Base-by-base conservation (phyloP, 2,113 vertebrate species). In the Vulpes vulpes region DNA sequence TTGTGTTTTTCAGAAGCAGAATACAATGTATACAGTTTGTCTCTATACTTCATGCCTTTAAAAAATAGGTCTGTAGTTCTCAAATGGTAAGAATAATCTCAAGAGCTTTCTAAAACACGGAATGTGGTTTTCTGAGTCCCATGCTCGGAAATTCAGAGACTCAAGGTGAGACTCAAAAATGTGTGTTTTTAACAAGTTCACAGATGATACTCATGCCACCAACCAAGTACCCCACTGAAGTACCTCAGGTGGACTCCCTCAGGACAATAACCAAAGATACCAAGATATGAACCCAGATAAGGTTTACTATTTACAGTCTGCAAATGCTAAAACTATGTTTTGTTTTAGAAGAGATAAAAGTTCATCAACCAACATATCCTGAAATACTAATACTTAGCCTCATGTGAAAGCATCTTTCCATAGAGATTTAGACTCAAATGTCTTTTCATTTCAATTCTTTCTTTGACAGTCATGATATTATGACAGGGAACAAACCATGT, bases 231-330 rank as follows among this genome's bases (percentile, higher is more conserved):
- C 20, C 6, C 7, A 7, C 11, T 27, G 2, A 71, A 7, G 0
- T 0, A 4, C 4, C 12, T 9, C 6, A 17, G 2, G 3, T 7
- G 16, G 12, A 27, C 0, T 2, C 6, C 74, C 17, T 62, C n/a
- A 1, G 3, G 55, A 85, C 11, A 11, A 60, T 30, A 25, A 57
- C 51, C 30, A 64, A 71, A 74, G 79, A 38, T 2, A 53, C 12
- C 1, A 32, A 11, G n/a, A 8, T 22, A 43, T 1, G 7, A 19
- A 11, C 9, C 30, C 27, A 53, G 19, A 7, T 0, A 32, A 4
- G 0, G 0, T 14, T 71, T 49, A 35, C 30, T n/a, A 1, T 43
- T 35, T 32, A 27, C 0, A 69, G 8, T 32, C 15, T 32, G 17
- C 57, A 71, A 67, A 32, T 8, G 69, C 30, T 57, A 69, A 30